phyloP scores from a whole-genome alignment of 2,797 vertebrate species.

The Scyliorhinus canicula region DNA sequence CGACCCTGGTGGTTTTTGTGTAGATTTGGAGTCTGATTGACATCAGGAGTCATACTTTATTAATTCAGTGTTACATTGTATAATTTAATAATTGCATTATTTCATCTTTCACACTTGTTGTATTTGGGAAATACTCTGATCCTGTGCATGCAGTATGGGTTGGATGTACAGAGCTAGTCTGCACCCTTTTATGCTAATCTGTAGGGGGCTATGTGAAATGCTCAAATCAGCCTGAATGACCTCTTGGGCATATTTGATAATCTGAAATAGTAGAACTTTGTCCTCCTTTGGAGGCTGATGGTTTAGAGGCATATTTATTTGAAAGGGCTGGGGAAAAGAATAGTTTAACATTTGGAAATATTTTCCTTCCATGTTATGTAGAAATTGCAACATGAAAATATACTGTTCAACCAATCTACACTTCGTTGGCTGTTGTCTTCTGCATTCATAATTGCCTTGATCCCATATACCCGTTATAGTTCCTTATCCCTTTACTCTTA shows the following conservation, averaged over 20 bases:
- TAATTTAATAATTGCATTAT: background rate
- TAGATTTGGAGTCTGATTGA: too few relatives aligned
- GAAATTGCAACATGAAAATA: background rate
- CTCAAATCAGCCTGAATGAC: background rate
- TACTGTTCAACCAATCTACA: background rate
- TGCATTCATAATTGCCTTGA: background rate
- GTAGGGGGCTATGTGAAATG: background rate
- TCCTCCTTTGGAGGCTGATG: background rate
- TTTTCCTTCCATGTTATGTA: background rate
- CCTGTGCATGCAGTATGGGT: background rate
- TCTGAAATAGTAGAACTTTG: background rate
- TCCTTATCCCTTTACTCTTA: background rate
- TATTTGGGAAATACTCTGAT: background rate
- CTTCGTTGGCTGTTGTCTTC: background rate
- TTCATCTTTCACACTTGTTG: background rate
- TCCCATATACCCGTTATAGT: background rate
- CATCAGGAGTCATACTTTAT: too few relatives aligned
- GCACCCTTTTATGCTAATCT: background rate
- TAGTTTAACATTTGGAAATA: background rate
- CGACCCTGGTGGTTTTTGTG: background rate
- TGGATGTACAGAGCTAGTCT: background rate
- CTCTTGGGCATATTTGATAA: background rate
- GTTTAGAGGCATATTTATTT: background rate
- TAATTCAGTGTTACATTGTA: too few relatives aligned
- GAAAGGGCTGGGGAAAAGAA: background rate